phyloP scores from a whole-genome alignment of 1,140 invertebrate species.

The Neodiprion fabricii region DNA sequence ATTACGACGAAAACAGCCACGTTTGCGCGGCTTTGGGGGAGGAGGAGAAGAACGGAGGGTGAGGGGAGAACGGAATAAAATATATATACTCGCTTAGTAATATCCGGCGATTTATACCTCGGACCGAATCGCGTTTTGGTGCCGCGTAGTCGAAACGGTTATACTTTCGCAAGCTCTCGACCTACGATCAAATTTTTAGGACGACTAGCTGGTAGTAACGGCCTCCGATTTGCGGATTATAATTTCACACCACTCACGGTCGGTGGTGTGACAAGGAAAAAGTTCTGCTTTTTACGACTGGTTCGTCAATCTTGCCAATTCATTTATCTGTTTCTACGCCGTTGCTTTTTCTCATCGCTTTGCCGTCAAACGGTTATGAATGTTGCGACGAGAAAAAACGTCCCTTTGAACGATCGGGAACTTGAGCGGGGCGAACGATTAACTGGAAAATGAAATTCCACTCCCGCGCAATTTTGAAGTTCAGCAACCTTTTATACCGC shows the following conservation, averaged over 20 bases:
- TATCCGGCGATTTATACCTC: background rate
- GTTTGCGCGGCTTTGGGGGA: background rate
- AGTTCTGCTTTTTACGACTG: background rate
- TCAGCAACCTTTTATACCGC: background rate
- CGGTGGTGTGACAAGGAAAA: background rate
- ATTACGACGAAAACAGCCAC: conserved; percentile 48
- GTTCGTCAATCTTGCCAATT: background rate
- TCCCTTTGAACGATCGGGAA: background rate
- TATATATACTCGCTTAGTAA: conserved; percentile 2
- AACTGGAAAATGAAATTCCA: background rate
- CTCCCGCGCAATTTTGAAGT: background rate
- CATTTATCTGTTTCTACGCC: no score
- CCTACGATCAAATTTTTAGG: background rate
- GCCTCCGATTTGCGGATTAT: background rate
- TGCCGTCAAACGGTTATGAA: no score
- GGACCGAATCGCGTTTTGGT: background rate
- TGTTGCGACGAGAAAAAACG: no score
- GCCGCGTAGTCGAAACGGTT: background rate
- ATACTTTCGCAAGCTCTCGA: background rate
- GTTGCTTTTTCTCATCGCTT: no score
- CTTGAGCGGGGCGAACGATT: background rate
- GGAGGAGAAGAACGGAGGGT: background rate
- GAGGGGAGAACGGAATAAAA: background rate
- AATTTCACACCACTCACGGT: background rate
- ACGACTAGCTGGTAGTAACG: background rate